phyloP scores from a whole-genome alignment of 2,797 vertebrate genomes.

The Urophycis tenuis region DNA sequence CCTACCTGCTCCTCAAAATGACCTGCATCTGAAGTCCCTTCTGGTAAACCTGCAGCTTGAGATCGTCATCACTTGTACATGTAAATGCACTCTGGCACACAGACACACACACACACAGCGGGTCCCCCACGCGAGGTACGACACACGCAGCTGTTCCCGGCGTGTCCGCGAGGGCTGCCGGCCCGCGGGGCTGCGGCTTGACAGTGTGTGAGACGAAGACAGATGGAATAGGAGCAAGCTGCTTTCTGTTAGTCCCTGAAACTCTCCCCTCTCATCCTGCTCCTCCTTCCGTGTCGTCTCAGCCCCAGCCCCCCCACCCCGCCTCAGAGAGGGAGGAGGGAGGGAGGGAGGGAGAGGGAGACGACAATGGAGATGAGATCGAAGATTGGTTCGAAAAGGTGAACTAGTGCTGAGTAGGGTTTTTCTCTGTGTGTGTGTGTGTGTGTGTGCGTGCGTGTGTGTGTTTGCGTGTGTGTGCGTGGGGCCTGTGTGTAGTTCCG shows the following conservation, averaged over 20 bases:
- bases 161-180: slow-evolving; percentile 10
- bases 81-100: not conserved
- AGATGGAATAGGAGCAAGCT: slow-evolving; percentile 44
- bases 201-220: slow-evolving; percentile 33
- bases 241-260: slow-evolving; percentile 39
- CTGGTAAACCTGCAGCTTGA: not conserved
- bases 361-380: slow-evolving; percentile 47
- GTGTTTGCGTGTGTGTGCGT: slow-evolving; percentile 32
- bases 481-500: slow-evolving; percentile 79
- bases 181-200: slow-evolving; percentile 16
- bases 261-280: not conserved
- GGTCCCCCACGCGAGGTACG: slow-evolving; percentile 20
- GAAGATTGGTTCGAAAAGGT: slow-evolving; percentile 45
- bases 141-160: not conserved
- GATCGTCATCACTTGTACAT: not conserved
- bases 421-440: slow-evolving; percentile 5
- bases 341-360: not conserved
- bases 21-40: not conserved
- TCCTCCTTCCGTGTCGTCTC: slow-evolving; percentile 36
- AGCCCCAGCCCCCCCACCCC: slow-evolving; percentile 24
- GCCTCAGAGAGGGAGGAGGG: slow-evolving; percentile 11
- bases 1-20: not conserved
- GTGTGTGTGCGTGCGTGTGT: slow-evolving; percentile 25
- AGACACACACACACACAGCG: not conserved
- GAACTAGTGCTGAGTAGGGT: slow-evolving; percentile 32